Conservation (phyloP, 2,113 vertebrate genomes). For the Xerus inauris region DNA sequence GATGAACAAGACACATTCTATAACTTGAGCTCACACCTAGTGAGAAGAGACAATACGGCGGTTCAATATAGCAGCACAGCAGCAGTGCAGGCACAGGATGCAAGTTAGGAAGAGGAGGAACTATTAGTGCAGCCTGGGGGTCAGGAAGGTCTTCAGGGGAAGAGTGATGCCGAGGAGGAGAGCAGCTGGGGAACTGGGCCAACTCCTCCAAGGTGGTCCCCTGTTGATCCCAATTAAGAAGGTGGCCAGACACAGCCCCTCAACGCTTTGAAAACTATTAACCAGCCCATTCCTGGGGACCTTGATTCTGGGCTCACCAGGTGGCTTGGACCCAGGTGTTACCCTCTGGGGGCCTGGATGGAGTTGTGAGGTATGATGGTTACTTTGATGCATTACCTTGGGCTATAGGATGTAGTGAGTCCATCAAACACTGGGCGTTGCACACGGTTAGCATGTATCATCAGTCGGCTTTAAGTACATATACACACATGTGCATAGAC, state of each 20-base stretch:
- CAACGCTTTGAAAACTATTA: neutral
- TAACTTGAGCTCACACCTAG: neutral
- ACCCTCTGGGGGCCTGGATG: neutral
- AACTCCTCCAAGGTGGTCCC: neutral
- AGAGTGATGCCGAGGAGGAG: neutral
- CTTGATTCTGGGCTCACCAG: accelerated
- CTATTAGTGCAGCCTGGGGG: neutral
- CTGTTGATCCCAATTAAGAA: neutral
- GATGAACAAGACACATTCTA: neutral
- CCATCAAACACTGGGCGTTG: no score
- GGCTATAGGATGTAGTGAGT: neutral
- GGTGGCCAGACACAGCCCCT: neutral
- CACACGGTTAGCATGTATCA: neutral
- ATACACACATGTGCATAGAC: neutral
- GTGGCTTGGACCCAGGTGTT: accelerated
- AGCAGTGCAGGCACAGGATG: accelerated
- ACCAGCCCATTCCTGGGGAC: neutral
- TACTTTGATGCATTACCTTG: neutral
- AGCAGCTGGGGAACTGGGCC: neutral
- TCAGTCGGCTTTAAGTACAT: neutral
- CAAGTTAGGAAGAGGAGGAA: neutral
- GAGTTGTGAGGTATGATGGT: neutral
- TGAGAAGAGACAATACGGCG: neutral
- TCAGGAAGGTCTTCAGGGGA: neutral
- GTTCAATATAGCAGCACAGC: accelerated